phyloP scores from a whole-genome alignment of 2,113 vertebrate genomes.

The Pristiophorus japonicus region DNA sequence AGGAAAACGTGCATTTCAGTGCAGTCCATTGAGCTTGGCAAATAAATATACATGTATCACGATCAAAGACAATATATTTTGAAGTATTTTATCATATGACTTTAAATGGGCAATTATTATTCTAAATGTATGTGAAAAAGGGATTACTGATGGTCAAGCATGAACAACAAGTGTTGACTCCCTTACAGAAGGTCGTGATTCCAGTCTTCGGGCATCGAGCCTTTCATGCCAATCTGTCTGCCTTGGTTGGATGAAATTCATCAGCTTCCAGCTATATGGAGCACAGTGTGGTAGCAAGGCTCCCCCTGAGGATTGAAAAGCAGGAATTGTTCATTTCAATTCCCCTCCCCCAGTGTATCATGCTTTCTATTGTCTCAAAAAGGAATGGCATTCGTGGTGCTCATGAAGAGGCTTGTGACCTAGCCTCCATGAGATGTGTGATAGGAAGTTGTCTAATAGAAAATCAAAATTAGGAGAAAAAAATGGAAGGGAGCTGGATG shows the following conservation, averaged over 20 bases:
- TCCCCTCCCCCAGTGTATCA: not conserved
- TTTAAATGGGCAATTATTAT: not conserved
- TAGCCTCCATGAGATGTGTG: not conserved
- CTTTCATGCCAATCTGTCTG: not conserved
- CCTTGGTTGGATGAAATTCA: not conserved
- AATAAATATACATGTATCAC: not conserved
- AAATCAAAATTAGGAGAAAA: not conserved
- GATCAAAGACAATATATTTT: not conserved
- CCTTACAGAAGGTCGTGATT: not conserved
- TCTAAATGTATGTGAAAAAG: not conserved
- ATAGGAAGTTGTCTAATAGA: not conserved
- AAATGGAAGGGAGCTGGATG: not conserved
- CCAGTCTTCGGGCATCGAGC: not conserved
- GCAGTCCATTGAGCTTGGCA: not conserved
- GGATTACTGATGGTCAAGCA: not conserved
- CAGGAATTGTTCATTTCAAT: slow-evolving; percentile 19
- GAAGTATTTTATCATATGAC: not conserved
- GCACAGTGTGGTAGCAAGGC: no score
- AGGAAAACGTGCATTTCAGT: not conserved
- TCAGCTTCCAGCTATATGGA: slow-evolving; percentile 8
- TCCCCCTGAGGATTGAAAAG: not conserved
- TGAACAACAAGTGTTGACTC: not conserved
- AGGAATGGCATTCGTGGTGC: not conserved
- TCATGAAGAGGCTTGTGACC: not conserved
- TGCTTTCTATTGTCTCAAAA: slow-evolving; percentile 16